phyloP scores from a whole-genome alignment of 2,888 invertebrate species.

The Phyllotreta cruciferae region DNA sequence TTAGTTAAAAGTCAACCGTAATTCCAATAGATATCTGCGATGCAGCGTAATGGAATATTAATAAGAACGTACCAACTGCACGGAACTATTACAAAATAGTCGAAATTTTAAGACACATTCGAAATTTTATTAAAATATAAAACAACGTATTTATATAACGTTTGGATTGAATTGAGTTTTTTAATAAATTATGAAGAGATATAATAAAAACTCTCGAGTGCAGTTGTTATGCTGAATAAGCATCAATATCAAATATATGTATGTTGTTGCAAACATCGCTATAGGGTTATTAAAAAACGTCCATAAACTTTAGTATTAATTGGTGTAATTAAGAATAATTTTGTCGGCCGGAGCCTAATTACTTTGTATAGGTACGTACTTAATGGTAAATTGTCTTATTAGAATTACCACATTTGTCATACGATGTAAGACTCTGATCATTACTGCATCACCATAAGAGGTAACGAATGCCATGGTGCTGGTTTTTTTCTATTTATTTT shows the following conservation, averaged over 20 bases:
- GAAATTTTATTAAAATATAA: too few species aligned
- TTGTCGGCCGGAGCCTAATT: slow-evolving; percentile 52
- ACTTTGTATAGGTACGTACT: slow-evolving; percentile 48
- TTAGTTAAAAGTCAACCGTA: too few species aligned
- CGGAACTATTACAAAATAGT: too few species aligned
- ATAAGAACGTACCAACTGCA: too few species aligned
- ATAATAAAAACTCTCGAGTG: too few species aligned
- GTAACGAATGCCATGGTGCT: slow-evolving; percentile 50
- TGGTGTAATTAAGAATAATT: slow-evolving; percentile 56
- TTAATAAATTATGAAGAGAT: too few species aligned
- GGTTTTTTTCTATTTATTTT: slow-evolving; percentile 42
- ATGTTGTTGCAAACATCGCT: slow-evolving; percentile 44
- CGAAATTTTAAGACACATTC: too few species aligned
- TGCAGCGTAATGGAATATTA: too few species aligned
- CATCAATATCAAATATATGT: slow-evolving; percentile 1
- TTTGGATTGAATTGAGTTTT: too few species aligned
- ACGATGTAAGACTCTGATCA: slow-evolving; percentile 49
- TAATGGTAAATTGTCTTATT: slow-evolving; percentile 56
- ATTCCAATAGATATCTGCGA: too few species aligned
- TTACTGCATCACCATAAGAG: slow-evolving; percentile 53
- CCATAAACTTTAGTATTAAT: slow-evolving; percentile 55
- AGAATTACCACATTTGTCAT: slow-evolving; percentile 55
- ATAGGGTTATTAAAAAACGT: slow-evolving; percentile 51
- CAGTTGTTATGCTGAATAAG: too few species aligned
- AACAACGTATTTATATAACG: not conserved